Percentiles rank a stretch among this genome's conserved stretches.
Evolutionary conservation across 2,113 vertebrate species (phyloP).

Genomic region (Orthonyx spaldingii): DNA sequence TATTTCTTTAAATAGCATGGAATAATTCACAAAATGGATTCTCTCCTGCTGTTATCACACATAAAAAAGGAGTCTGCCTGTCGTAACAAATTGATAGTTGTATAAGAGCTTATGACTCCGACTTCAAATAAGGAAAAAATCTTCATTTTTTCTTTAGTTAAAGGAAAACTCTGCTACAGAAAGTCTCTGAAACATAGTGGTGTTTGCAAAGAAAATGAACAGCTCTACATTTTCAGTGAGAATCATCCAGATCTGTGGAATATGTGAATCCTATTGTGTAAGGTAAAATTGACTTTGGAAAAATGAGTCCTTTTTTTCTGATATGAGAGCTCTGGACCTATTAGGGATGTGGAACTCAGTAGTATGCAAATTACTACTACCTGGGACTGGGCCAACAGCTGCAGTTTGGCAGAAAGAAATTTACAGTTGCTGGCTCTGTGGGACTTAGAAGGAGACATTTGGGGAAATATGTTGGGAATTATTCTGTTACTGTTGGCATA

Average conservation of each 20-base stretch:
- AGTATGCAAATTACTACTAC: neutral
- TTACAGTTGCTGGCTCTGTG: neutral
- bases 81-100: neutral
- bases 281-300: neutral
- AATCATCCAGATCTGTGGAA: neutral
- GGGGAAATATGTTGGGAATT: neutral
- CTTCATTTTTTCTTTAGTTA: neutral
- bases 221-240: neutral
- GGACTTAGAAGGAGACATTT: neutral
- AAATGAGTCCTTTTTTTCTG: neutral
- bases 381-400: neutral
- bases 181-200: neutral
- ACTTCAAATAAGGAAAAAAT: neutral
- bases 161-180: neutral
- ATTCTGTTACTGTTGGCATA: neutral
- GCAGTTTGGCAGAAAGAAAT: neutral
- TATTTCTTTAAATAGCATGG: neutral
- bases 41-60: neutral
- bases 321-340: neutral
- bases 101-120: neutral
- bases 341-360: neutral
- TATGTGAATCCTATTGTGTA: neutral
- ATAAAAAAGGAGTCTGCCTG: neutral
- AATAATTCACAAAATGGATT: neutral
- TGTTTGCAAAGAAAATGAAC: neutral